Evolutionary conservation across 2,113 vertebrate species (phyloP), one percentile per base, ranked within the genome.

Genomic region (Campylomormyrus tamandua): DNA sequence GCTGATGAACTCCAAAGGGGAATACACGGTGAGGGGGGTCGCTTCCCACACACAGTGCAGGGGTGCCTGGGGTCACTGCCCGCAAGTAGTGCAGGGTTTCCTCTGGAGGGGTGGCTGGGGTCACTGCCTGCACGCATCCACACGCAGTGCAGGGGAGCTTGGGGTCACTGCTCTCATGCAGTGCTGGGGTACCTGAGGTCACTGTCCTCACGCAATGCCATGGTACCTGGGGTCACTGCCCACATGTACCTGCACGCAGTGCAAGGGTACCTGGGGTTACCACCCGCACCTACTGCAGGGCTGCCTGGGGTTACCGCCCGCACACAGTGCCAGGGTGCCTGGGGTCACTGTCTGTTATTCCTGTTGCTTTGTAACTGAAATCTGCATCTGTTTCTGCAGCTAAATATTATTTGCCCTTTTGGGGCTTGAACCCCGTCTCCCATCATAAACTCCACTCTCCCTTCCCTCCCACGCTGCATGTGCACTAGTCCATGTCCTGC

Each of bases 1-100:
- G 6, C 95, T 99, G 90, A 99, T 99, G 98, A 99, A 97, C 92
- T 96, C 98, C 52, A 98, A 98, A 89, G 98, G 98, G 91, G 98
- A 99, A 93, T 99, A 99, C 91, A 94, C 90, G 77, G 98, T 99
- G 90, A 96, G 66, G 2, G 13, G 6, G 46, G 15, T 31, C 62
- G 19, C 21, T 3, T 24, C 4, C 35, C 17, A 2, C 1, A 39
- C 19, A 1, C 7, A 15, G 56, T 9, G 56, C 56, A 8, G 56
- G 56, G 56, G 56, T n/a, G 24, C 0, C 21, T 62, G 56, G 21
- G n/a, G 58, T 27, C 24, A 1, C 58, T 2, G 21, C 21, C 56
- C 21, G 56, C 35, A 35, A 35, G 35, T 35, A 35, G 35, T 35
- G 35, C 35, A 35, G 35, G 35, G 35, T 35, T 35, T 35, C 35